Percentiles rank a stretch among this genome's conserved stretches.
phyloP scores from a whole-genome alignment of 1,140 invertebrate species.

The Leptoteleia sp. region DNA sequence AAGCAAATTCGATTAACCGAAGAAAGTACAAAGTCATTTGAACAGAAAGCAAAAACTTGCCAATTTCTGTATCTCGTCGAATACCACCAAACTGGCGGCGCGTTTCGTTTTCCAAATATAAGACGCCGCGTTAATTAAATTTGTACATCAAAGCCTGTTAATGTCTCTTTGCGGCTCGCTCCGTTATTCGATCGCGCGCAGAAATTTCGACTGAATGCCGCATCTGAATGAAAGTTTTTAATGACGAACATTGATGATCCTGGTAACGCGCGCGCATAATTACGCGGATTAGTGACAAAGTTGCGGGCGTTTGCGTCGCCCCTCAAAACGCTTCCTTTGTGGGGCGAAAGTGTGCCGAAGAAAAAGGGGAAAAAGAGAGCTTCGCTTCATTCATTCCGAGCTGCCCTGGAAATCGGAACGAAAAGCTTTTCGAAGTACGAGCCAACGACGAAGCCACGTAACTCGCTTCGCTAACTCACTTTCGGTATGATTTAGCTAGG shows the following conservation, averaged over 20 bases:
- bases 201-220: not conserved
- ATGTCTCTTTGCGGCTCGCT: not conserved
- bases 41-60: too few relatives aligned
- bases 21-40: too few relatives aligned
- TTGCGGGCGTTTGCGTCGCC: not conserved
- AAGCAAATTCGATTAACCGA: too few relatives aligned
- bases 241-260: constrained; percentile 16
- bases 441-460: constrained; percentile 33
- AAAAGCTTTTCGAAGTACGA: constrained; percentile 49
- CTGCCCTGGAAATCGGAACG: constrained; percentile 48
- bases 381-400: constrained; percentile 46
- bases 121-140: constrained; percentile 1
- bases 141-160: not conserved
- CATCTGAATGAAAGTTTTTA: constrained; percentile 21
- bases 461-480: constrained; percentile 69
- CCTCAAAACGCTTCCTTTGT: constrained; percentile 2
- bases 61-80: too few relatives aligned
- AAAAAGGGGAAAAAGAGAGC: constrained; percentile 16
- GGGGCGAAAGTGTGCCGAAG: constrained; percentile 18
- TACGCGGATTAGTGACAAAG: constrained; percentile 24
- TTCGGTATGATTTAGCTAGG: constrained; percentile 64
- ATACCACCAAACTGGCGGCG: too few relatives aligned
- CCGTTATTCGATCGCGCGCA: not conserved
- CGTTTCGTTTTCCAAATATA: constrained; percentile 2
- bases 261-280: constrained; percentile 21